A percentile compares a stretch with the other conserved stretches of the same genome.
phyloP scores from a whole-genome alignment of 2,888 invertebrate genomes.

The Abrostola triplasia region DNA sequence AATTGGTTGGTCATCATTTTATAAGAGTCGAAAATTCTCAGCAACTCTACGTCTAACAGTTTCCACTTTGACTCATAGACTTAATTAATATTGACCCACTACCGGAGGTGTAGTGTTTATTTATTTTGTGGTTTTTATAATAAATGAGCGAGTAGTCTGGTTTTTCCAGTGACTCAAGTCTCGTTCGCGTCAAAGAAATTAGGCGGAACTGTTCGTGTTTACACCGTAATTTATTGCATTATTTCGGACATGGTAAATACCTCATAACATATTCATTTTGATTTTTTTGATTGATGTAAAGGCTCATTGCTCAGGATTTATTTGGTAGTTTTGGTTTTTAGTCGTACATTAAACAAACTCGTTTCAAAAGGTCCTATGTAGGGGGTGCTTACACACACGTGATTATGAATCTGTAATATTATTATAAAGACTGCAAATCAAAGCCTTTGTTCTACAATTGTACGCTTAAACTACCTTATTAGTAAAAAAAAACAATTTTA shows the following conservation, averaged over 20 bases:
- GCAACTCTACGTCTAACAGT: neutral
- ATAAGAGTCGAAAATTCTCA: neutral
- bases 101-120: slow-evolving; percentile 23
- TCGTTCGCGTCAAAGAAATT: slow-evolving; percentile 59
- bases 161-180: slow-evolving; percentile 65
- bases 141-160: slow-evolving; percentile 50
- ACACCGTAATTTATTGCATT: neutral
- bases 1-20: neutral
- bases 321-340: no score
- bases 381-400: no score
- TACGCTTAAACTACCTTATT: no score
- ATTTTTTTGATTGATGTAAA: no score
- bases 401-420: no score
- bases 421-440: no score
- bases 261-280: no score
- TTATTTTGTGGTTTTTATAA: slow-evolving; percentile 49
- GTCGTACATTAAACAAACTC: no score
- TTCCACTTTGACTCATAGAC: slow-evolving; percentile 47
- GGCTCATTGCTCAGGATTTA: no score
- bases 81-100: slow-evolving; percentile 32
- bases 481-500: no score
- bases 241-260: neutral
- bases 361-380: no score
- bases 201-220: slow-evolving; percentile 38
- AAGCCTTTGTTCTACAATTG: no score